These are phyloP conservation scores for Cariama cristata DNA, from an alignment of 2,113 vertebrate species.

Conservation along the genomic window DNA sequence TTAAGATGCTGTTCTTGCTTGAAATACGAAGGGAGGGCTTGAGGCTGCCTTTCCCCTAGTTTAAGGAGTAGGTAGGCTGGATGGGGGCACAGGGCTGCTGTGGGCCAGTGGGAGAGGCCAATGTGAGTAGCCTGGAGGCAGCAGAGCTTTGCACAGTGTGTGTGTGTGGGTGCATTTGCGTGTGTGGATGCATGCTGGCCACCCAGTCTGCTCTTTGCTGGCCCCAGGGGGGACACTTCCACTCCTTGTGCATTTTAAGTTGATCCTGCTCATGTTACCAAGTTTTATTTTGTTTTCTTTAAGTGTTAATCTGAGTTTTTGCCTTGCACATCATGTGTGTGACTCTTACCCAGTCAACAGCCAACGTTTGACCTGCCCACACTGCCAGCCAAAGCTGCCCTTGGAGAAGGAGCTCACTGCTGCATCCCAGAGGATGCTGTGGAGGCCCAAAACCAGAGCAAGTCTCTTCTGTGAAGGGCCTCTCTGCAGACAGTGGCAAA, in stretches of 20 bases:
- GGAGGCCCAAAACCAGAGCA: not conserved
- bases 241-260: constrained; percentile 48
- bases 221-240: not conserved
- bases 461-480: not conserved
- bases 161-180: not conserved
- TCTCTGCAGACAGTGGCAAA: not conserved
- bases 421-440: not conserved
- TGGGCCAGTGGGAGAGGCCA: rapidly evolving
- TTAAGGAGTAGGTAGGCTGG: not conserved
- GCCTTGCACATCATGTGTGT: not conserved
- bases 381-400: not conserved
- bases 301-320: constrained; percentile 47
- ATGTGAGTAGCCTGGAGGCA: not conserved
- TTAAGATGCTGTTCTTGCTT: not conserved
- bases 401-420: not conserved
- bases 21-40: not conserved
- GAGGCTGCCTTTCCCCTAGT: not conserved
- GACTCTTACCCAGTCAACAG: constrained; percentile 72
- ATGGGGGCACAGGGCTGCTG: not conserved
- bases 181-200: not conserved
- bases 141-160: not conserved
- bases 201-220: not conserved
- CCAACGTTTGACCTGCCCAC: not conserved
- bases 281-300: constrained; percentile 61
- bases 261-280: constrained; percentile 54